Base-by-base conservation (phyloP, 2,888 invertebrate genomes). In the Drosophila kokeensis region DNA sequence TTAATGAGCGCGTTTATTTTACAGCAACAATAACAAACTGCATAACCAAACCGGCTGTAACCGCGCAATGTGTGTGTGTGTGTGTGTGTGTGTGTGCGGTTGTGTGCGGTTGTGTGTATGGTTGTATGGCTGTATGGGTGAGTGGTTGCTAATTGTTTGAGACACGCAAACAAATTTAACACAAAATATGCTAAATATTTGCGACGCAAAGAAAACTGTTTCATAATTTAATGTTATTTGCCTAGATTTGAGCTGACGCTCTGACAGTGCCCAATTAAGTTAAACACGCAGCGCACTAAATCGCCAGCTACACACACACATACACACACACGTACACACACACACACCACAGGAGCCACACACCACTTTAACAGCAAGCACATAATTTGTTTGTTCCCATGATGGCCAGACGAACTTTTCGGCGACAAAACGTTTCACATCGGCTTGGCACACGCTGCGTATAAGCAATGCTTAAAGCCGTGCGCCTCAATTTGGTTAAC, bases 111-210 rank as follows among this genome's bases (percentile, higher is more conserved):
- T 66, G 42, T 59, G 64, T 70, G 69, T 60, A 45, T 62, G 36
- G 8, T 4, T 66, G 49, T 59, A 62, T 70, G 69, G 52, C 38
- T 62, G 36, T 45, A 57, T 57, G 69, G 66, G 66, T 73, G 63
- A 64, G 66, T 29, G 70, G 68, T 65, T 85, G 76, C 86, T 89
- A 89, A 89, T 89, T 89, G 89, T 89, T 89, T 89, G 89, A 83
- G 89, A 82, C 89, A 89, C 81, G 90, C 89, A 87, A 89, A 90
- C 87, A 89, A 79, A 86, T 86, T 88, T 82, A 76, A 77, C 87
- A 75, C 82, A 82, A 83, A 89, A 80, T 83, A 87, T 84, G 83
- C 84, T 82, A 84, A 84, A 81, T 69, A 83, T 81, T 78, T 70
- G 70, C 69, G 42, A 71, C 50, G 57, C 62, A 69, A 80, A 73